Conservation (phyloP, 2,113 vertebrate genomes). For the Merops nubicus region DNA sequence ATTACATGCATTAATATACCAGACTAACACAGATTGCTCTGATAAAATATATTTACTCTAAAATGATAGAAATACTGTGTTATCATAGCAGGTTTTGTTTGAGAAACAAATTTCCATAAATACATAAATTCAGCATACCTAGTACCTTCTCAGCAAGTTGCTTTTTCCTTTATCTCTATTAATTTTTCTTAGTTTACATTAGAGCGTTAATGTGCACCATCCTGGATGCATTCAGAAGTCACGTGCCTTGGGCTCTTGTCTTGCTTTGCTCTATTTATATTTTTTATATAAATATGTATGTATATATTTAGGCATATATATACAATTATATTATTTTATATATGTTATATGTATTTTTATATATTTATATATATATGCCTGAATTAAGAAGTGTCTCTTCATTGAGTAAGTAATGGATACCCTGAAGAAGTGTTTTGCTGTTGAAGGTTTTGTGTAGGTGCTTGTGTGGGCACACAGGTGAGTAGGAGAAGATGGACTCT, state of each 20-base stretch:
- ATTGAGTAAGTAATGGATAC: not conserved
- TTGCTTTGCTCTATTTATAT: not conserved
- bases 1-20: constrained; percentile 38
- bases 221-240: not conserved
- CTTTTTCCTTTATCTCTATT: not conserved
- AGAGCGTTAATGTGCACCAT: not conserved
- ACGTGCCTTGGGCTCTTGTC: not conserved
- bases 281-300: no score
- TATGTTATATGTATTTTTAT: no score
- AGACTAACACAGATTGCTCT: constrained; percentile 62
- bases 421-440: not conserved
- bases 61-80: not conserved
- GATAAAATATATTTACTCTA: not conserved
- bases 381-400: not conserved
- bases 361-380: no score
- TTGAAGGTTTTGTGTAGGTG: not conserved
- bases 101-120: not conserved
- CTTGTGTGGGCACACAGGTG: fast-evolving
- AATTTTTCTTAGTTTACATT: not conserved
- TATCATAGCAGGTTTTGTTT: not conserved
- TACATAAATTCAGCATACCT: not conserved
- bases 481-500: not conserved
- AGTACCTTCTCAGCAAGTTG: not conserved
- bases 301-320: no score
- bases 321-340: no score